phyloP scores from a whole-genome alignment of 2,888 invertebrate genomes.

The Scrobipalpa atriplicella region DNA sequence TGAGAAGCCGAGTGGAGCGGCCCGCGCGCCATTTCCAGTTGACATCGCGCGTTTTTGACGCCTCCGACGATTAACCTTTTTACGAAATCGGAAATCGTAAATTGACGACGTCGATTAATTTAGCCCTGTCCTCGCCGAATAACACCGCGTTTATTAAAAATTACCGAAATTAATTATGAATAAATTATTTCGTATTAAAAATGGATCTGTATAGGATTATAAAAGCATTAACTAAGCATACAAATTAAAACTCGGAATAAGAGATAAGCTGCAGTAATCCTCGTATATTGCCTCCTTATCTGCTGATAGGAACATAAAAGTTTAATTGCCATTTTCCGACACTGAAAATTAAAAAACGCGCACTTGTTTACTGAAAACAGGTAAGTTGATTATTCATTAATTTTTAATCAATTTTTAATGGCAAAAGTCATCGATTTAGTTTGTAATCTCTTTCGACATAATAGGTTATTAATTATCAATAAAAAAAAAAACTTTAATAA shows the following conservation, averaged over 20 bases:
- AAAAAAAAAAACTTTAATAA: background rate
- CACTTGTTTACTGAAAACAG: background rate
- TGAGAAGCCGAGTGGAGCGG: slow-evolving; percentile 37
- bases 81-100: slow-evolving; percentile 34
- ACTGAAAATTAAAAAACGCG: slow-evolving; percentile 8
- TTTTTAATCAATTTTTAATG: background rate
- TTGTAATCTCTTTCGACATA: background rate
- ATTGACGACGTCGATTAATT: slow-evolving; percentile 32
- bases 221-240: slow-evolving; percentile 19
- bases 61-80: slow-evolving; percentile 48
- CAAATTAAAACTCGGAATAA: slow-evolving; percentile 30
- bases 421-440: background rate
- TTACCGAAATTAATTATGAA: slow-evolving; percentile 31
- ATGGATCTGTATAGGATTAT: slow-evolving; percentile 9
- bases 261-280: slow-evolving; percentile 63
- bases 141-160: slow-evolving; percentile 31
- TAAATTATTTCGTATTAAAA: slow-evolving; percentile 21
- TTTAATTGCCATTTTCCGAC: slow-evolving; percentile 37
- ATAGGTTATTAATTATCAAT: background rate
- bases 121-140: slow-evolving; percentile 34
- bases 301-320: slow-evolving; percentile 54
- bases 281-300: slow-evolving; percentile 65
- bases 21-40: slow-evolving; percentile 43
- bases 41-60: slow-evolving; percentile 54
- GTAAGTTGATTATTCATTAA: background rate